Percentiles rank a stretch among this genome's conserved stretches.
These are phyloP conservation scores for Eristalinus sepulchralis DNA, from an alignment of 2,888 invertebrate genomes.

Conservation along the genomic window DNA sequence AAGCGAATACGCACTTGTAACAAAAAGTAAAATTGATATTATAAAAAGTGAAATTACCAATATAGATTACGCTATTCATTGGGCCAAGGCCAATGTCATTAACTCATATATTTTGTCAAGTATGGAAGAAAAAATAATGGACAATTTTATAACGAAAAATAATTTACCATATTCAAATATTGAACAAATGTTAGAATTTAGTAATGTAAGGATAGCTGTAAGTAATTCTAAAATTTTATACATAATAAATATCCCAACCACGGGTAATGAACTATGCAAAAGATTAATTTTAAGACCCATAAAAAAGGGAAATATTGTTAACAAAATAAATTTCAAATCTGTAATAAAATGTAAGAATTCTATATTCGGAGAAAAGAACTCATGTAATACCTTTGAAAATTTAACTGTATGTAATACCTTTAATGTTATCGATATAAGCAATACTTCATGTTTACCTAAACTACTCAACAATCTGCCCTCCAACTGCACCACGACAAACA, in stretches of 20 bases:
- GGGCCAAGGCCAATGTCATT: slow-evolving; percentile 34
- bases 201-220: no score
- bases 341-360: slow-evolving; percentile 42
- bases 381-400: slow-evolving; percentile 41
- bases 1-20: slow-evolving; percentile 37
- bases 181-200: slow-evolving; percentile 62
- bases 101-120: slow-evolving; percentile 50
- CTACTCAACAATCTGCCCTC: not conserved
- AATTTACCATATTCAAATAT: slow-evolving; percentile 56
- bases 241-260: no score
- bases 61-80: slow-evolving; percentile 18
- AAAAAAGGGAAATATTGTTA: slow-evolving; percentile 43
- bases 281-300: not conserved
- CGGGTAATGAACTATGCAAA: not conserved
- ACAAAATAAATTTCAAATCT: slow-evolving; percentile 30
- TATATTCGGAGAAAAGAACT: slow-evolving; percentile 32
- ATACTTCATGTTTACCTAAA: slow-evolving; percentile 29
- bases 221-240: no score
- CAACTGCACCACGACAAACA: slow-evolving; percentile 8
- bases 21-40: not conserved
- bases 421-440: slow-evolving; percentile 37
- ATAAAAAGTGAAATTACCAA: not conserved
- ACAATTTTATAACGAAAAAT: slow-evolving; percentile 39
- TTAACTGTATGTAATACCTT: slow-evolving; percentile 32
- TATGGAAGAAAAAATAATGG: slow-evolving; percentile 46